Conservation (phyloP, 2,888 invertebrate genomes). For the Thera britannica region DNA sequence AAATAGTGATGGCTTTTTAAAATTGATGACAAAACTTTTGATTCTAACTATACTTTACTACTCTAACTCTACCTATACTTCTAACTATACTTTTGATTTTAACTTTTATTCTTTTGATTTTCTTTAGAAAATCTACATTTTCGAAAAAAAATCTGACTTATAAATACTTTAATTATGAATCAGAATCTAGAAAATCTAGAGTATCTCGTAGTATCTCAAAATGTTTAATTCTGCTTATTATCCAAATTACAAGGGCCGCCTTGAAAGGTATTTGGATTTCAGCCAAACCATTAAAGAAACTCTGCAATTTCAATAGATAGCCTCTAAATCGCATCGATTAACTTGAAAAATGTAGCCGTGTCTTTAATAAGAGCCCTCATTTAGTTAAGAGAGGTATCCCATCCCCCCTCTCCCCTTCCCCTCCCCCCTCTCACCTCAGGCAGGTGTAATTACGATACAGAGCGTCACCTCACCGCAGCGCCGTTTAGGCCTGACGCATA, state of each 20-base stretch:
- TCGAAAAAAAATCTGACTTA: not conserved
- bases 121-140: not conserved
- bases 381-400: constrained; percentile 39
- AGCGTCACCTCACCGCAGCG: constrained; percentile 38
- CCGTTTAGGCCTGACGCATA: constrained; percentile 38
- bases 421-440: constrained; percentile 19
- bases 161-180: too few relatives aligned
- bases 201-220: not conserved
- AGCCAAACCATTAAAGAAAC: constrained; percentile 30
- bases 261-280: constrained; percentile 24
- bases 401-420: constrained; percentile 11
- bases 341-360: constrained; percentile 42
- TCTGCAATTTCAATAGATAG: constrained; percentile 35
- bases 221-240: constrained; percentile 10
- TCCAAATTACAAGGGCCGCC: constrained; percentile 12
- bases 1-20: too few relatives aligned
- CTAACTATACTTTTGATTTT: not conserved
- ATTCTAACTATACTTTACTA: too few relatives aligned
- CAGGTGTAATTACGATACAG: constrained; percentile 43
- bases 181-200: not conserved
- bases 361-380: constrained; percentile 44
- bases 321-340: constrained; percentile 40
- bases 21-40: too few relatives aligned
- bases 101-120: too few relatives aligned
- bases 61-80: too few relatives aligned